These are phyloP conservation scores for Epinephelus cyanopodus DNA, from an alignment of 2,113 vertebrate genomes.

Conservation along the genomic window DNA sequence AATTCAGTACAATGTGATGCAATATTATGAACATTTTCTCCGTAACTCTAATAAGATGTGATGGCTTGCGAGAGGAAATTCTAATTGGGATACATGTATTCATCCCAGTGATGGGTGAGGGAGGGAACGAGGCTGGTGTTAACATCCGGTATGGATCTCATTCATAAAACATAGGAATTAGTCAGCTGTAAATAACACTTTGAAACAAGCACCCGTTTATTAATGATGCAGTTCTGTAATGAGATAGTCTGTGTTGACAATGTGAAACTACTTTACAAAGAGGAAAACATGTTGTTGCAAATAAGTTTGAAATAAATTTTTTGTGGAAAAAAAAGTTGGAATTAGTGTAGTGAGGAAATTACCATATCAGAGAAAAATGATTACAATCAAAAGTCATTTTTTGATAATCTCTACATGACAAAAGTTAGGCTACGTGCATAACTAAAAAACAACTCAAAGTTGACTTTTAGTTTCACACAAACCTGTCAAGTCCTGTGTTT, in stretches of 20 bases:
- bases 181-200: slow-evolving; percentile 29
- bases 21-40: slow-evolving; percentile 15
- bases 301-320: background rate
- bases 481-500: too few species aligned
- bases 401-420: background rate
- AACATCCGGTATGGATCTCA: slow-evolving; percentile 11
- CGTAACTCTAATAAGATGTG: slow-evolving; percentile 5
- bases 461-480: too few species aligned
- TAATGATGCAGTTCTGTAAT: slow-evolving; percentile 18
- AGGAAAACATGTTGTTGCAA: background rate
- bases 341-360: background rate
- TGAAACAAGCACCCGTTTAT: background rate
- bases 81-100: slow-evolving; percentile 8
- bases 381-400: background rate
- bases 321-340: background rate
- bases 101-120: background rate
- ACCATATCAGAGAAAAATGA: background rate
- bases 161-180: slow-evolving; percentile 50
- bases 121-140: background rate
- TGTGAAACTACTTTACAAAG: background rate
- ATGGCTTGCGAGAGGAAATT: background rate
- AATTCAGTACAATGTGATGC: slow-evolving; percentile 20
- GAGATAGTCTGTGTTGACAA: background rate
- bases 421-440: too few species aligned
- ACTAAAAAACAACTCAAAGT: too few species aligned